These are phyloP conservation scores for Rhingia campestris DNA, from an alignment of 2,888 invertebrate genomes.

Conservation along the genomic window DNA sequence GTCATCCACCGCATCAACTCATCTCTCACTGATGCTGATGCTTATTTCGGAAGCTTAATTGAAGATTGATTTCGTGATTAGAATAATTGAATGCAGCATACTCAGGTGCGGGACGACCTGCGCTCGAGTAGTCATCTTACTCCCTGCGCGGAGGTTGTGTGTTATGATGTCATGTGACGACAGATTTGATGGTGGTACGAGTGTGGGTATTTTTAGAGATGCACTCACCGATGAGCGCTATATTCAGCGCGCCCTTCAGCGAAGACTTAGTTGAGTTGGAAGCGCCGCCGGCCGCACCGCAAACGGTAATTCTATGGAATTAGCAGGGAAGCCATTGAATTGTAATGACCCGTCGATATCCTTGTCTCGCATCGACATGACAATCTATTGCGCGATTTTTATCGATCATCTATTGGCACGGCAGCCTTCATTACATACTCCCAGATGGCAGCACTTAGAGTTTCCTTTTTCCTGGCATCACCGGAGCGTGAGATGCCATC, in stretches of 20 bases:
- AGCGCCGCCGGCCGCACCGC: conserved; percentile 11
- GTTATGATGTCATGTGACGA: conserved; percentile 42
- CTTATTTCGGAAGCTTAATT: conserved; percentile 71
- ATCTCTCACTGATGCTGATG: conserved; percentile 52
- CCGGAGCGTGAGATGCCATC: conserved; percentile 53
- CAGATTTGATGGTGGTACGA: conserved; percentile 32
- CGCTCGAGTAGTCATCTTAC: conserved; percentile 7
- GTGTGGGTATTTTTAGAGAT: conserved; percentile 57
- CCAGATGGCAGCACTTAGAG: conserved; percentile 51
- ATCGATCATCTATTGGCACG: conserved; percentile 56
- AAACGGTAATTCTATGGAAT: conserved; percentile 63
- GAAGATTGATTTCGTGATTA: conserved; percentile 69
- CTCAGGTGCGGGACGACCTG: conserved; percentile 43
- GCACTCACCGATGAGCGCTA: conserved; percentile 50
- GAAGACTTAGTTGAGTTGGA: conserved; percentile 58
- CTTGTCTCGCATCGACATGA: conserved; percentile 56
- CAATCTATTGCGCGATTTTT: conserved; percentile 54
- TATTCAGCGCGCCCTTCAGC: conserved; percentile 59
- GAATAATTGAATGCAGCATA: conserved; percentile 59
- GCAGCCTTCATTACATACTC: conserved; percentile 34
- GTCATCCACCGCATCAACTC: conserved; percentile 24
- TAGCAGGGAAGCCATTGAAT: conserved; percentile 51
- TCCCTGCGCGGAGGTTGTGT: neutral
- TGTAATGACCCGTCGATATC: conserved; percentile 57
- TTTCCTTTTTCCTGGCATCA: conserved; percentile 50